phyloP scores from a whole-genome alignment of 2,888 invertebrate species.

The Cosmorhoe ocellata region DNA sequence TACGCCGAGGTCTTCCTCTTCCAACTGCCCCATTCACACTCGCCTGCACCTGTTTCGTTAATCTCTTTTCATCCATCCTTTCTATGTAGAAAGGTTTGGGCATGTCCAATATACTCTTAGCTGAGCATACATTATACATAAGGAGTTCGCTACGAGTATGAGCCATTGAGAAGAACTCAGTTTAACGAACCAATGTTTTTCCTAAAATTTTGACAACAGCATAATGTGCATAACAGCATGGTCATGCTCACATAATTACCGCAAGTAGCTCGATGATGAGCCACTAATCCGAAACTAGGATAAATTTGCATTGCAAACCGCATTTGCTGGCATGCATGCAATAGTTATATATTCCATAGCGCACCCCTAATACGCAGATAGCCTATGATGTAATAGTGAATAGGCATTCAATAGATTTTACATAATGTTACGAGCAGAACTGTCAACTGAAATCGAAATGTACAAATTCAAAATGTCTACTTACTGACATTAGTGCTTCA shows the following conservation, averaged over 20 bases:
- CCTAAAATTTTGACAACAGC: conserved; percentile 11
- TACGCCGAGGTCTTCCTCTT: too few relatives aligned
- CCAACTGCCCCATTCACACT: too few relatives aligned
- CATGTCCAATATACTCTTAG: too few relatives aligned
- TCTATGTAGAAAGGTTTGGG: too few relatives aligned
- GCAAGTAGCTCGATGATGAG: conserved; percentile 70
- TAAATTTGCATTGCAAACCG: conserved; percentile 74
- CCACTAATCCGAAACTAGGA: conserved; percentile 72
- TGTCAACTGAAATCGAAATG: too few relatives aligned
- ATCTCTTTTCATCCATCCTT: too few relatives aligned
- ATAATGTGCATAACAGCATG: conserved; percentile 39
- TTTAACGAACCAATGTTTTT: conserved; percentile 4
- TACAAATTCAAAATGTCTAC: too few relatives aligned
- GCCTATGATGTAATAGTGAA: conserved; percentile 12
- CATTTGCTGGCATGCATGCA: conserved; percentile 44
- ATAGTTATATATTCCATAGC: conserved; percentile 18
- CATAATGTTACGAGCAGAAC: not conserved
- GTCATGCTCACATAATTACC: conserved; percentile 63
- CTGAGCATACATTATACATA: too few relatives aligned
- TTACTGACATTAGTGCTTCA: too few relatives aligned
- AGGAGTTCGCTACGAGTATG: too few relatives aligned
- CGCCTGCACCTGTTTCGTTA: too few relatives aligned
- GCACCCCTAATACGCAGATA: conserved; percentile 14
- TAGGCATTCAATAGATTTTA: conserved; percentile 1
- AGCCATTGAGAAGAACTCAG: too few relatives aligned